A percentile compares a stretch with the other conserved stretches of the same genome.
These are phyloP conservation scores for Argyresthia goedartella DNA, from an alignment of 2,888 invertebrate species.

Conservation along the genomic window DNA sequence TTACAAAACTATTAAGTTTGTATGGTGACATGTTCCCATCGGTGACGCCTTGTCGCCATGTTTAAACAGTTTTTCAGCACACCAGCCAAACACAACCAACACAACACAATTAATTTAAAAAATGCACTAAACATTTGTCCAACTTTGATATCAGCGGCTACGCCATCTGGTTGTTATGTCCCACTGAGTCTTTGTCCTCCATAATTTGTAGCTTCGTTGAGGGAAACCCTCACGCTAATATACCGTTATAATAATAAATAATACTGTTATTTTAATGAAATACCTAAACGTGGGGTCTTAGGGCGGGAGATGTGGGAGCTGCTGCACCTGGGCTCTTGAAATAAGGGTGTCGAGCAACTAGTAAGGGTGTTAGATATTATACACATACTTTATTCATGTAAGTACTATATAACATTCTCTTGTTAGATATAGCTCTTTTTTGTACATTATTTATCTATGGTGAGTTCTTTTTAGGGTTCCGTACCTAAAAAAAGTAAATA, in stretches of 20 bases:
- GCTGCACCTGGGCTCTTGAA: constrained; percentile 20
- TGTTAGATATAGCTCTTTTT: too few relatives aligned
- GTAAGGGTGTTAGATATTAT: too few relatives aligned
- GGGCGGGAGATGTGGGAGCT: constrained; percentile 14
- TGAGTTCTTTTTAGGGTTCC: too few relatives aligned
- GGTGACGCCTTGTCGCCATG: too few relatives aligned
- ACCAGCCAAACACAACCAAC: not conserved
- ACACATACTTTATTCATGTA: too few relatives aligned
- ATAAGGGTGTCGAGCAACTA: not conserved
- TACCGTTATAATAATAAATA: constrained; percentile 33
- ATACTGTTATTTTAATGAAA: constrained; percentile 62
- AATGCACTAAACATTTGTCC: too few relatives aligned
- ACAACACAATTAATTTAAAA: not conserved
- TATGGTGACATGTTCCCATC: too few relatives aligned
- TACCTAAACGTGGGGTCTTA: constrained; percentile 17
- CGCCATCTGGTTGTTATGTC: constrained; percentile 55
- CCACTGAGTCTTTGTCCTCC: constrained; percentile 59
- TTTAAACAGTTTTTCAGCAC: too few relatives aligned
- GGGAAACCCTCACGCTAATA: constrained; percentile 35
- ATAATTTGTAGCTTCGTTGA: constrained; percentile 64
- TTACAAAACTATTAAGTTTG: too few relatives aligned
- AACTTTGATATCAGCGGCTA: constrained; percentile 12
- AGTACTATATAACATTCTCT: too few relatives aligned
- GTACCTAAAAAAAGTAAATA: too few relatives aligned
- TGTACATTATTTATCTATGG: too few relatives aligned